Conservation (phyloP, 2,113 vertebrate genomes). For the Pterocles gutturalis region DNA sequence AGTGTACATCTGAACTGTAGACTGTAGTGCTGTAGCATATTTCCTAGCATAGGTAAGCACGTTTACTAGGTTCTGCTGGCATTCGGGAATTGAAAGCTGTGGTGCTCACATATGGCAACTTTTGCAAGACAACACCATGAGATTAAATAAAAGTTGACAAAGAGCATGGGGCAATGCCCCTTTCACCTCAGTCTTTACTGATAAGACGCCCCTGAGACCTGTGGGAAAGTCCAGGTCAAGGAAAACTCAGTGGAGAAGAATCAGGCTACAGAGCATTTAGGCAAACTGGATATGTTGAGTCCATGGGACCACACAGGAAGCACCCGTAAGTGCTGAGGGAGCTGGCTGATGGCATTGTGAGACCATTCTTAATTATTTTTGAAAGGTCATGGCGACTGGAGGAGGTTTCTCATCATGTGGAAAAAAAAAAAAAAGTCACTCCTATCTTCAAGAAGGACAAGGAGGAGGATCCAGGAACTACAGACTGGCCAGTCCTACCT, state of each 20-base stretch:
- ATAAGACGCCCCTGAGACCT: not conserved
- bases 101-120: not conserved
- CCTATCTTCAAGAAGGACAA: not conserved
- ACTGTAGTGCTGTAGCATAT: not conserved
- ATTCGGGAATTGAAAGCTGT: not conserved
- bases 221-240: not conserved
- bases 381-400: not conserved
- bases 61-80: not conserved
- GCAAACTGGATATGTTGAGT: not conserved
- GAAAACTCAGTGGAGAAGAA: not conserved
- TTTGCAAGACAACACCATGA: not conserved
- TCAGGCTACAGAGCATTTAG: not conserved
- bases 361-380: not conserved
- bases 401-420: rapidly evolving
- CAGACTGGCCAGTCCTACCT: not conserved
- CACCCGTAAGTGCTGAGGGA: not conserved
- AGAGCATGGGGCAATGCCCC: not conserved
- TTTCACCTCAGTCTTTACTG: not conserved
- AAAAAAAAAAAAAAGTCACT: not conserved
- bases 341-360: not conserved
- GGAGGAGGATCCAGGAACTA: not conserved
- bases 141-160: not conserved
- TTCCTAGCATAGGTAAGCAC: not conserved
- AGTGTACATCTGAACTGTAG: not conserved
- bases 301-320: not conserved